Conservation (phyloP, 2,797 vertebrate species). For the Epinephelus awoara region DNA sequence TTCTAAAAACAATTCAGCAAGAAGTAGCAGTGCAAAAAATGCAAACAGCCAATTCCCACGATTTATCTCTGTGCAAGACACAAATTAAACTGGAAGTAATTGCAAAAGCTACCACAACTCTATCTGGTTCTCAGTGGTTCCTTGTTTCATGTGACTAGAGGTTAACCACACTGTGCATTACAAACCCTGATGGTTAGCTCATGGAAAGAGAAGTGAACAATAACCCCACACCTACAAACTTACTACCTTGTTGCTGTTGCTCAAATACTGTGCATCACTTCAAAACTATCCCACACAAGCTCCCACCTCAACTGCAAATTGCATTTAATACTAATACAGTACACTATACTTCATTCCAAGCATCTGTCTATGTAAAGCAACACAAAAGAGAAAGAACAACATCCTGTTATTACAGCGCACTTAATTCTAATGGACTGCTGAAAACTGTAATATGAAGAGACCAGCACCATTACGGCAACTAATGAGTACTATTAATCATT, state of each 20-base stretch:
- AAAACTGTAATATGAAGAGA: too few relatives aligned
- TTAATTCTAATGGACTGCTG: neutral
- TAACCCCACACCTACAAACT: too few relatives aligned
- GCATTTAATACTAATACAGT: too few relatives aligned
- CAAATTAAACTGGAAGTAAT: neutral
- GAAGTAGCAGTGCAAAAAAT: neutral
- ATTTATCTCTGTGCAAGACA: neutral
- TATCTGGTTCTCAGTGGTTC: conserved; percentile 15
- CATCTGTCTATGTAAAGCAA: neutral
- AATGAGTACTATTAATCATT: neutral
- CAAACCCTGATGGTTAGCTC: neutral
- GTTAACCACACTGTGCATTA: conserved; percentile 34
- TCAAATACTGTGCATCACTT: neutral
- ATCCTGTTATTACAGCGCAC: neutral
- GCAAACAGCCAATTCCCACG: too few relatives aligned
- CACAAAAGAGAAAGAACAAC: neutral
- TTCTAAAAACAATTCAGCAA: neutral
- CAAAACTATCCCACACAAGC: neutral
- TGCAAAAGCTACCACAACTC: conserved; percentile 6
- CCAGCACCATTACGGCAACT: neutral
- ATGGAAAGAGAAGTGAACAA: neutral
- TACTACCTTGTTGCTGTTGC: neutral
- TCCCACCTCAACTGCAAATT: neutral
- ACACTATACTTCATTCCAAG: neutral
- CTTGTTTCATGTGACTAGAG: neutral